phyloP scores from a whole-genome alignment of 2,797 vertebrate species.

The Tragopan temminckii region DNA sequence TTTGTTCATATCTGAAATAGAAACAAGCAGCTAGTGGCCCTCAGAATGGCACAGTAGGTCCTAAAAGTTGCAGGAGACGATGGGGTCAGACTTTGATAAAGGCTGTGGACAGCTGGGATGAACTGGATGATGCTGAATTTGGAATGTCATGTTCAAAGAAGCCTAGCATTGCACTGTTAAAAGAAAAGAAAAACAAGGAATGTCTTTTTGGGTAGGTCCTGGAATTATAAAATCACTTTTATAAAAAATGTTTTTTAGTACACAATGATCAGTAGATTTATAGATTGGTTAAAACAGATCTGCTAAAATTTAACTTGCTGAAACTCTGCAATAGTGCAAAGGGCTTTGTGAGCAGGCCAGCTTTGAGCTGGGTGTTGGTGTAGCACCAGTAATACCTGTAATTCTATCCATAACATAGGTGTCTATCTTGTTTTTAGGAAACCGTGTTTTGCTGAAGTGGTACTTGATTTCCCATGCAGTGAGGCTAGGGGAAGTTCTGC shows the following conservation, averaged over 20 bases:
- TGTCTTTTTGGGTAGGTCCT: slow-evolving; percentile 79
- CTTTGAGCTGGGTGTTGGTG: not conserved
- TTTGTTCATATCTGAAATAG: slow-evolving; percentile 72
- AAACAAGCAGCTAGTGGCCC: slow-evolving; percentile 78
- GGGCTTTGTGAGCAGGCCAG: not conserved
- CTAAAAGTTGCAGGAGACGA: slow-evolving; percentile 90
- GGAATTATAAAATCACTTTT: not conserved
- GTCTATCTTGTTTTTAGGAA: not conserved
- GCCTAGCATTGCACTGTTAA: slow-evolving; percentile 85
- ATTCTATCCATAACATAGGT: not conserved
- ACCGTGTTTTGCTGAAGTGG: not conserved
- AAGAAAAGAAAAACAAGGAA: slow-evolving; percentile 85
- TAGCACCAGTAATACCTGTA: not conserved
- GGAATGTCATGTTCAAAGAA: slow-evolving; percentile 92
- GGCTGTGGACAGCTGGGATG: slow-evolving; percentile 90
- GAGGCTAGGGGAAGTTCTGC: not conserved
- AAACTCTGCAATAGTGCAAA: not conserved
- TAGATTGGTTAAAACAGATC: not conserved
- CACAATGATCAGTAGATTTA: not conserved
- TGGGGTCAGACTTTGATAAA: slow-evolving; percentile 92
- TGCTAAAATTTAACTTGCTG: not conserved
- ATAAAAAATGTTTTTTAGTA: not conserved
- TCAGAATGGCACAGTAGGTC: slow-evolving; percentile 76
- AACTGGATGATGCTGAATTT: slow-evolving; percentile 86
- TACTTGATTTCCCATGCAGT: not conserved